A percentile compares a stretch with the other conserved stretches of the same genome.
Conservation (phyloP, 2,797 vertebrate species). For the Rhinella marina region DNA sequence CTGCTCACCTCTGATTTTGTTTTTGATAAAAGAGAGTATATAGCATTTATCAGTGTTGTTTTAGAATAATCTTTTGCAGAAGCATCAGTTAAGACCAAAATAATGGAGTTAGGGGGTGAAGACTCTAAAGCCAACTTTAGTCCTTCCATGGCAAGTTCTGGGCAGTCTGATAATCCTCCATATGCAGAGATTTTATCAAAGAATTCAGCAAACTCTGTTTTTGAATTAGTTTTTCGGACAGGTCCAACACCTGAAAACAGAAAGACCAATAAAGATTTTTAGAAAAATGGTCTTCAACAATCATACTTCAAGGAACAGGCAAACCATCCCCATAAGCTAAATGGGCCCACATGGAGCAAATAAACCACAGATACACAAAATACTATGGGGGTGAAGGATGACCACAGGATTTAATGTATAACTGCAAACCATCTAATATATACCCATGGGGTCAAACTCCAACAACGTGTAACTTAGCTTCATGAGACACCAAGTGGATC, state of each 20-base stretch:
- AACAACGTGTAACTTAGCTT: no score
- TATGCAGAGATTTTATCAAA: neutral
- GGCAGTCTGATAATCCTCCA: conserved; percentile 21
- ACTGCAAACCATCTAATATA: no score
- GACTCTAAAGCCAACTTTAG: conserved; percentile 18
- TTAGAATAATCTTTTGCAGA: conserved; percentile 27
- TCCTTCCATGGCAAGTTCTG: neutral
- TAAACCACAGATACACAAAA: no score
- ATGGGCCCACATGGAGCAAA: no score
- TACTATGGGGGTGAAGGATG: no score
- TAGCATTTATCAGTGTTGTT: neutral
- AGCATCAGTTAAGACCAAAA: conserved; percentile 23
- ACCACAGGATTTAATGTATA: no score
- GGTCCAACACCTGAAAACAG: neutral
- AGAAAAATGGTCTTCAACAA: neutral
- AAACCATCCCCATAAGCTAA: no score
- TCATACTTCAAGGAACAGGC: no score
- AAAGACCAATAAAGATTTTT: neutral
- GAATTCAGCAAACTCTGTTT: neutral
- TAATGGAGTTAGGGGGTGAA: conserved; percentile 4
- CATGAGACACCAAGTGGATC: no score
- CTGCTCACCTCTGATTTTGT: conserved; percentile 11
- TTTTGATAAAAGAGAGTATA: neutral
- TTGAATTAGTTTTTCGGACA: neutral
- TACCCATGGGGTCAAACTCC: no score